phyloP scores from a whole-genome alignment of 2,888 invertebrate species.

The Tipula confusa region DNA sequence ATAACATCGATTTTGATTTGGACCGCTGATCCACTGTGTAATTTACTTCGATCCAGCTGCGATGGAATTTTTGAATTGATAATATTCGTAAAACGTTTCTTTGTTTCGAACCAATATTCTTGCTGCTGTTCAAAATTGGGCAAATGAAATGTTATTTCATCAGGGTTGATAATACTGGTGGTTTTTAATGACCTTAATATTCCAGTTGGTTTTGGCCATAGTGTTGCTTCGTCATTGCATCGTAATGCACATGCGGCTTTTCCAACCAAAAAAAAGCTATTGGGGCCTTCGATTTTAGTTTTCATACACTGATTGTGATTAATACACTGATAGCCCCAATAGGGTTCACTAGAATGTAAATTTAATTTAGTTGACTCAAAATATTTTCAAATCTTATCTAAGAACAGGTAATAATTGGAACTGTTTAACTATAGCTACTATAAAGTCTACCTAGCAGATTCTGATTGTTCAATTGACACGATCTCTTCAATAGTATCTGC shows the following conservation, averaged over 20 bases:
- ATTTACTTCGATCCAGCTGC: conserved; percentile 36
- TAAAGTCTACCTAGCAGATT: neutral
- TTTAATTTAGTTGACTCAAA: neutral
- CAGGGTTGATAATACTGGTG: conserved; percentile 49
- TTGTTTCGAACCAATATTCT: conserved; percentile 42
- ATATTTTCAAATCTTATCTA: neutral
- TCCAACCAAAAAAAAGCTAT: conserved; percentile 41
- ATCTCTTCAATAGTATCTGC: neutral
- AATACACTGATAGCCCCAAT: conserved; percentile 57
- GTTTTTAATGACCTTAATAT: conserved; percentile 46
- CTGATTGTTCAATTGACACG: neutral
- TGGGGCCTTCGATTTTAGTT: conserved; percentile 43
- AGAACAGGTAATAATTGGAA: neutral
- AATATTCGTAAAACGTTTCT: conserved; percentile 37
- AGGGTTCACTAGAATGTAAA: neutral
- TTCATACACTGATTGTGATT: conserved; percentile 54
- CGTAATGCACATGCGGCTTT: conserved; percentile 52
- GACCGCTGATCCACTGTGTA: conserved; percentile 33
- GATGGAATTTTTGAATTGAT: conserved; percentile 36
- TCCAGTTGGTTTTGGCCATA: conserved; percentile 53
- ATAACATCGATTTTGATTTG: conserved; percentile 34
- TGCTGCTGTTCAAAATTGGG: conserved; percentile 38
- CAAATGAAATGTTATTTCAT: conserved; percentile 45
- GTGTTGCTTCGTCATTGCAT: conserved; percentile 51
- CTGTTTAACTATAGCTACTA: neutral